These are phyloP conservation scores for Eucera pruinosa DNA, from an alignment of 2,888 invertebrate species.

Conservation along the genomic window DNA sequence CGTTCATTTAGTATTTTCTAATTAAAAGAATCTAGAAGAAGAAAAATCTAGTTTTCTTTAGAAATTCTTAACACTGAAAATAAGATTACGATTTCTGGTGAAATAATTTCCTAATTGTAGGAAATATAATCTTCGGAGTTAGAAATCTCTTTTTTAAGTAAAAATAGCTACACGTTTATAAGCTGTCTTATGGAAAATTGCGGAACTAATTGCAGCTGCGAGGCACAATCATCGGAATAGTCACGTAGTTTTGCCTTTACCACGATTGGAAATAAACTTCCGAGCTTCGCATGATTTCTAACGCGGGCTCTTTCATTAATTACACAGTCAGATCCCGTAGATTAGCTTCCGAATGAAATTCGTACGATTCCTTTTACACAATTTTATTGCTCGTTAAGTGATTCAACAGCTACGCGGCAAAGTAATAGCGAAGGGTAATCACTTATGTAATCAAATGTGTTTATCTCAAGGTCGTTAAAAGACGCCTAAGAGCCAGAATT, in stretches of 20 bases:
- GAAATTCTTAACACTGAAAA: too few relatives aligned
- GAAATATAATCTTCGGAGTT: too few relatives aligned
- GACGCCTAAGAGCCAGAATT: not conserved
- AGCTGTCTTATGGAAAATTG: slow-evolving; percentile 1
- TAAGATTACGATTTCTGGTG: too few relatives aligned
- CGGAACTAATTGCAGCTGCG: slow-evolving; percentile 41
- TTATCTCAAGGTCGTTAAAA: slow-evolving; percentile 24
- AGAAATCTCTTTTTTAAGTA: too few relatives aligned
- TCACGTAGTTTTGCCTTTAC: not conserved
- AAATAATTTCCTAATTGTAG: too few relatives aligned
- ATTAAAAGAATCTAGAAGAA: too few relatives aligned
- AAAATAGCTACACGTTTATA: too few relatives aligned
- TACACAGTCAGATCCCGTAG: slow-evolving; percentile 14
- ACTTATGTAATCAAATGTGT: slow-evolving; percentile 15
- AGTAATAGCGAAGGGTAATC: not conserved
- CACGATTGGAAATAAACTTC: slow-evolving; percentile 15
- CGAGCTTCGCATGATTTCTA: slow-evolving; percentile 32
- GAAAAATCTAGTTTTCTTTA: too few relatives aligned
- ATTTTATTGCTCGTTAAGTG: slow-evolving; percentile 31
- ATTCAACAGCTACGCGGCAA: not conserved
- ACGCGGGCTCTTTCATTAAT: slow-evolving; percentile 19
- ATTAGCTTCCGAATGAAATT: slow-evolving; percentile 1
- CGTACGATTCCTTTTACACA: not conserved
- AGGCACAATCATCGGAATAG: slow-evolving; percentile 22
- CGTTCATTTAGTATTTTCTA: too few relatives aligned